Evolutionary conservation across 2,888 invertebrate genomes (phyloP), one percentile per base, ranked within the genome.

Genomic region (Scaptomyza polygonia): DNA sequence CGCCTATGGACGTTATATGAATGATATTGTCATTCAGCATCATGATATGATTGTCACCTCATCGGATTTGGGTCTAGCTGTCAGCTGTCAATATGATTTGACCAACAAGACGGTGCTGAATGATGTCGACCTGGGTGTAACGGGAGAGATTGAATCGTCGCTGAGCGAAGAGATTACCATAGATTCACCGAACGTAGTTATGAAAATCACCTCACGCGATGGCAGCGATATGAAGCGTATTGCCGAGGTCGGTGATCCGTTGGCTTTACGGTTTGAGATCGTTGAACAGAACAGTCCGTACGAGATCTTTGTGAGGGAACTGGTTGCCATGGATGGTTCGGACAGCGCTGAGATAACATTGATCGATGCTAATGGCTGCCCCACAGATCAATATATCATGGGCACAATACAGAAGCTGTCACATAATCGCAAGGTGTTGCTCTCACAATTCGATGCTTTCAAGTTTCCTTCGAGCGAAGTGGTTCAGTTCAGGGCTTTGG

Each of bases 391-490:
- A 90, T 96, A 96, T 92, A 97, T 98, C 91, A 97, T 98, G 97
- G 97, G 97, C 96, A 96, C 97, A 47, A 94, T 98, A 72, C 96
- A 96, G 93, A 97, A 97, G 92, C 95, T 96, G 47, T 93, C 94
- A 47, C 93, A 94, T 86, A 95, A 95, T 79, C 96, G 96, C 92
- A 97, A 97, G 94, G 95, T 96, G 88, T 93, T 98, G 76, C 93
- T 97, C 66, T 97, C 97, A 12, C 96, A 97, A 92, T 98, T 98
- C 92, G 98, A 98, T 92, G 98, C 98, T 39, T 98, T 98, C 94
- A 98, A 98, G 92, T 98, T 98, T 93, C 98, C 98, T 43, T 97
- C 97, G 43, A 97, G 97, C 12, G 97, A 98, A 92, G 96, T 97
- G 67, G 98, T 98, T 8, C 98, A 98, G 91, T 98, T 98, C 95